phyloP scores from a whole-genome alignment of 2,888 invertebrate genomes.

The Acholoe squamosa region DNA sequence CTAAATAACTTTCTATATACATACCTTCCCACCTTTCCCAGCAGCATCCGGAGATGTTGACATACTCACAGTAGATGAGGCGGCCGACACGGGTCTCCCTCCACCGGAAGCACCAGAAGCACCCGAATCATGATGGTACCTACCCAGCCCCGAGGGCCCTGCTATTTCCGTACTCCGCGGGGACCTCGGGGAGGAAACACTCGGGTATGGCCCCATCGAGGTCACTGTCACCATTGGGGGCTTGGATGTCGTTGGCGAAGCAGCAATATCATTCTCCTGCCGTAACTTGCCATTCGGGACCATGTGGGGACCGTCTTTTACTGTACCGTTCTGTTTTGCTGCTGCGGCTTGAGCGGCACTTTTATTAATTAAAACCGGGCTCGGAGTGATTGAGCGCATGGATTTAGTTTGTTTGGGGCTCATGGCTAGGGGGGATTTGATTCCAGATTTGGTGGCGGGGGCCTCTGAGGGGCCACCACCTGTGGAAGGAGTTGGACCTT shows the following conservation, averaged over 20 bases:
- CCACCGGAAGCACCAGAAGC: no score
- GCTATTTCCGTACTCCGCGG: background rate
- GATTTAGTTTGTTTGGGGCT: slow-evolving; percentile 5
- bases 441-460: background rate
- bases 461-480: background rate
- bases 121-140: background rate
- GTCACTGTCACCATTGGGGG: background rate
- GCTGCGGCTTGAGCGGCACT: background rate
- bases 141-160: background rate
- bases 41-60: slow-evolving; percentile 20
- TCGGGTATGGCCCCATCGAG: background rate
- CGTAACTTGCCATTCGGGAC: slow-evolving; percentile 33
- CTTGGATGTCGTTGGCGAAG: no score
- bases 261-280: background rate
- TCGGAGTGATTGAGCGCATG: slow-evolving; percentile 17
- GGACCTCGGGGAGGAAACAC: background rate
- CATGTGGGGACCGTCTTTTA: background rate
- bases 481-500: no score
- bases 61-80: slow-evolving; percentile 21
- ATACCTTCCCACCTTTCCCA: slow-evolving; percentile 24
- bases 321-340: slow-evolving; percentile 3
- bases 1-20: no score
- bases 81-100: slow-evolving; percentile 18
- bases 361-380: slow-evolving; percentile 36
- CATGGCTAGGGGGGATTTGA: background rate